These are phyloP conservation scores for Cheilinus undulatus DNA, from an alignment of 2,113 vertebrate genomes.

Conservation along the genomic window DNA sequence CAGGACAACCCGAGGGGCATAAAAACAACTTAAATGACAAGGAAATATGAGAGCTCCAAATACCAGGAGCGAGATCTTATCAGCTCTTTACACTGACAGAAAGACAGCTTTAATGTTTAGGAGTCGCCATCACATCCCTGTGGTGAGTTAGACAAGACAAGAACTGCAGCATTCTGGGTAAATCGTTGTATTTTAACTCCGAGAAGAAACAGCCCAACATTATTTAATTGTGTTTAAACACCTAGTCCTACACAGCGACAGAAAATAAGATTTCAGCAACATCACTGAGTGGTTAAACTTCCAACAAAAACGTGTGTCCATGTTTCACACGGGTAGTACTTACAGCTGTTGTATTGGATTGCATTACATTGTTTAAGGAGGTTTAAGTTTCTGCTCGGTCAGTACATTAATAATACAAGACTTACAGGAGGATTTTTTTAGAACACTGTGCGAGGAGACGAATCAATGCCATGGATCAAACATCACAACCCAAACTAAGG, in stretches of 20 bases:
- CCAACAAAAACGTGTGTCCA: background rate
- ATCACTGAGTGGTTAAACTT: background rate
- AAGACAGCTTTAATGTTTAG: background rate
- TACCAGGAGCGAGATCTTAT: slow-evolving; percentile 19
- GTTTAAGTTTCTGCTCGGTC: background rate
- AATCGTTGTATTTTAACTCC: background rate
- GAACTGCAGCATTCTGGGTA: background rate
- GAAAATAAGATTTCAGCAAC: background rate
- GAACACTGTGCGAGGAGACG: no score
- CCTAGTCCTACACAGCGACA: no score
- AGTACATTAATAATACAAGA: background rate
- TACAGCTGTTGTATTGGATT: background rate
- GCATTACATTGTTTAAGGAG: background rate
- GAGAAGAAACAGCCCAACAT: background rate
- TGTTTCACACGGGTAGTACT: background rate
- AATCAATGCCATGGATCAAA: background rate
- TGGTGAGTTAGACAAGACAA: background rate
- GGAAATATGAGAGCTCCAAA: background rate
- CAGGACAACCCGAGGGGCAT: background rate
- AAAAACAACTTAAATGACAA: background rate
- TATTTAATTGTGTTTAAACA: no score
- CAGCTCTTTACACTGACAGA: background rate
- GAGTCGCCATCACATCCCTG: background rate
- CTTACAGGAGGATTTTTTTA: background rate
- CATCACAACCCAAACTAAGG: no score